Conservation (phyloP, 2,888 invertebrate genomes). For the Macaria liturata region DNA sequence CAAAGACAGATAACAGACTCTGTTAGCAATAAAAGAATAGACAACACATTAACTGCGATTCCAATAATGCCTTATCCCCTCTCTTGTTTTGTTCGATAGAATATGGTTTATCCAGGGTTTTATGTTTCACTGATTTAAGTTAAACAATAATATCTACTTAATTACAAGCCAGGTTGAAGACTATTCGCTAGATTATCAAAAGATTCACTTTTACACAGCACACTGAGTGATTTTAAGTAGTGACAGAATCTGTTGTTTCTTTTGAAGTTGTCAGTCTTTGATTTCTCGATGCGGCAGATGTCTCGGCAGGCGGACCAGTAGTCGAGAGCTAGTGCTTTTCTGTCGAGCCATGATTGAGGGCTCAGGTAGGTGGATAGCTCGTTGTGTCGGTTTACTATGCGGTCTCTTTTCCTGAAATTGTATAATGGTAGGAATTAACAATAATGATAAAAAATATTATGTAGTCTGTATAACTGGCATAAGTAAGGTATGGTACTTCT, state of each 20-base stretch:
- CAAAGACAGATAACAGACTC: no score
- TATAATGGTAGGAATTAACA: no score
- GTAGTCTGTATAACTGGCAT: no score
- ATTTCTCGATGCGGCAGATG: conserved; percentile 87
- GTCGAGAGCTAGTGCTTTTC: conserved; percentile 84
- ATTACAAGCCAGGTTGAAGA: conserved; percentile 43
- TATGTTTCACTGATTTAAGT: no score
- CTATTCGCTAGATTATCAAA: conserved; percentile 77
- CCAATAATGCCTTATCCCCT: no score
- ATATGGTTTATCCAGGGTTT: no score
- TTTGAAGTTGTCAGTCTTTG: conserved; percentile 84
- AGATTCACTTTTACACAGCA: conserved; percentile 73
- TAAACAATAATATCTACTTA: neutral
- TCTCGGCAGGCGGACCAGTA: conserved; percentile 87
- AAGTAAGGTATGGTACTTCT: no score
- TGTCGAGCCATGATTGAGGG: conserved; percentile 73
- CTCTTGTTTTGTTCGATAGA: no score
- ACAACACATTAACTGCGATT: no score
- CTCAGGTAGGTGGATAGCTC: conserved; percentile 77
- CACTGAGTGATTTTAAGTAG: conserved; percentile 86
- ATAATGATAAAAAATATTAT: no score
- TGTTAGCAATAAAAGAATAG: no score
- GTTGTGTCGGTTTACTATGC: conserved; percentile 59
- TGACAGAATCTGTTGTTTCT: conserved; percentile 90
- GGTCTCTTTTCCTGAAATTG: conserved; percentile 74